These are phyloP conservation scores for Albula goreensis DNA, from an alignment of 2,113 vertebrate genomes.

Conservation along the genomic window DNA sequence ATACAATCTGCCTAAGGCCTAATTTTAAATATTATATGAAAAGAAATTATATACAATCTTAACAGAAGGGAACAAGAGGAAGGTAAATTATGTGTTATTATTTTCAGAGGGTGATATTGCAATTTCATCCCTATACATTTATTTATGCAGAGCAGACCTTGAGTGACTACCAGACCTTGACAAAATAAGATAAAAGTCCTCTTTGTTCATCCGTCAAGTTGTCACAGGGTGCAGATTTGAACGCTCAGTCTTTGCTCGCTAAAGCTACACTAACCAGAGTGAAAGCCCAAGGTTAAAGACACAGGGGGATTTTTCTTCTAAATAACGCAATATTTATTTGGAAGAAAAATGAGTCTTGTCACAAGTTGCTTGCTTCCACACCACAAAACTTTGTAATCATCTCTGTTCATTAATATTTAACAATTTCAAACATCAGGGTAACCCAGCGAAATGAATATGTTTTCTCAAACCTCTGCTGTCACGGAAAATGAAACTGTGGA, in stretches of 20 bases:
- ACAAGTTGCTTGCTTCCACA: conserved; percentile 56
- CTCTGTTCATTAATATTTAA: conserved; percentile 69
- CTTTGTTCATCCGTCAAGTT: conserved; percentile 68
- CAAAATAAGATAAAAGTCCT: conserved; percentile 74
- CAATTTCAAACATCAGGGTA: conserved; percentile 46
- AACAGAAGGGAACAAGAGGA: conserved; percentile 32
- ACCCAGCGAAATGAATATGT: background rate
- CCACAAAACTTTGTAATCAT: conserved; percentile 59
- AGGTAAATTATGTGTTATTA: conserved; percentile 55
- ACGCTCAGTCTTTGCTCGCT: conserved; percentile 34
- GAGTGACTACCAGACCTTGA: conserved; percentile 74
- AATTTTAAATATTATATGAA: conserved; percentile 34
- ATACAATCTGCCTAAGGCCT: conserved; percentile 9
- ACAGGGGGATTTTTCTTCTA: conserved; percentile 65
- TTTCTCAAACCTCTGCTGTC: background rate
- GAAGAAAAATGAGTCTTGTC: conserved; percentile 65
- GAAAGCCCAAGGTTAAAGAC: conserved; percentile 69
- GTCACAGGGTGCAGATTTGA: conserved; percentile 58
- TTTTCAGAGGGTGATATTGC: conserved; percentile 50
- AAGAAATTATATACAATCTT: conserved; percentile 43
- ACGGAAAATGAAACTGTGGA: conserved; percentile 24
- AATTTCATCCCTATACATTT: conserved; percentile 66
- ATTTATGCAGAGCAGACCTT: conserved; percentile 71
- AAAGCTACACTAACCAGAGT: conserved; percentile 26
- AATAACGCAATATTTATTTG: conserved; percentile 36